Evolutionary conservation across 2,888 invertebrate genomes (phyloP), one percentile per base, ranked within the genome.

Genomic region (Rhynchonema sp.): DNA sequence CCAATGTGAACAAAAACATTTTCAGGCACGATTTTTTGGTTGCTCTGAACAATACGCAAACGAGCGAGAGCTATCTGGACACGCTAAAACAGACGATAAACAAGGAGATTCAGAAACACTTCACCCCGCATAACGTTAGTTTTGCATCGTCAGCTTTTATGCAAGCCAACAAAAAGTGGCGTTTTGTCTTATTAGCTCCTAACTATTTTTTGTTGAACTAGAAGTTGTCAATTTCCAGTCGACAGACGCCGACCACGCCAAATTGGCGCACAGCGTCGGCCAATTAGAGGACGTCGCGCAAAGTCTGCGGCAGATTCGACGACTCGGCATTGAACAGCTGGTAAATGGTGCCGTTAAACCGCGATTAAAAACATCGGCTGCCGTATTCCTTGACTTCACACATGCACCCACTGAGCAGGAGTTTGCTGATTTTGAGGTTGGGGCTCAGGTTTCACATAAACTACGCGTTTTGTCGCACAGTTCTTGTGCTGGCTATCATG

Each of bases 21-120:
- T 38, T 38, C 46, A 38, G 46, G 30, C 22, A 29, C 25, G 63
- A 66, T 9, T 74, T 75, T 23, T 74, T 87, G 84, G 82, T 84
- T 28, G 84, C 86, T 68, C 75, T 91, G 65, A 91, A 88, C 75
- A 92, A 92, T 75, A 84, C 89, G 17, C 91, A 92, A 72, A 82
- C 84, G 55, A 87, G 91, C 66, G 84, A 84, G 63, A 90, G 91
- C 72, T 90, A 89, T 75, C 82, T 91, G 55, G 85, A 85, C 72
- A 85, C 87, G 0, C 77, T 98, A 46, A 86, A 86, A 23, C 17
- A 23, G 63, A 84, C 83, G 63, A 81, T 91, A 65, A 80, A 82
- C 67, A 80, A 79, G 60, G 85, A 83, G 71, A 84, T 84, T 26
- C 79, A 79, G 57, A 78, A 80, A 23, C 26, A 62, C 46, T 56